Percentiles rank a stretch among this genome's conserved stretches.
Conservation (phyloP, 2,888 invertebrate genomes). For the Protophormia terraenovae region DNA sequence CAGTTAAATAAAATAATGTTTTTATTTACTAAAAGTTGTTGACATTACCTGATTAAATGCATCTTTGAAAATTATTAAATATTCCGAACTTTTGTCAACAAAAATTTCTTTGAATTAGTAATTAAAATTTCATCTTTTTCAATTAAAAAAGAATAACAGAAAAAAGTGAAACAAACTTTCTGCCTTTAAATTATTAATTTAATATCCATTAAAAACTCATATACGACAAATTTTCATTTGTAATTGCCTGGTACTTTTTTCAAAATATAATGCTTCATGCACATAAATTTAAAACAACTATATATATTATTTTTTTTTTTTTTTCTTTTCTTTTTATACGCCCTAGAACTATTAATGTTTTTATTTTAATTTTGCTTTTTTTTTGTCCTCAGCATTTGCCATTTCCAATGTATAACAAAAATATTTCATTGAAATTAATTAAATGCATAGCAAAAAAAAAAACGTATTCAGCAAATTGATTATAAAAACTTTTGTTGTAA, state of each 20-base stretch:
- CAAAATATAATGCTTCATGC: not conserved
- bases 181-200: not conserved
- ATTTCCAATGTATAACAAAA: conserved; percentile 1
- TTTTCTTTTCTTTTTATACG: not conserved
- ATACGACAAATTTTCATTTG: not conserved
- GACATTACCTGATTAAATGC: too few relatives aligned
- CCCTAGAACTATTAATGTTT: conserved; percentile 20
- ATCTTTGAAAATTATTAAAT: too few relatives aligned
- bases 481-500: conserved; percentile 50
- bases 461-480: conserved; percentile 39
- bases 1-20: too few relatives aligned
- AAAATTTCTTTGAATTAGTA: too few relatives aligned
- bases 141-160: too few relatives aligned
- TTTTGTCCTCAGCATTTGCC: not conserved
- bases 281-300: conserved; percentile 11
- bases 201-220: conserved; percentile 7
- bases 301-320: not conserved
- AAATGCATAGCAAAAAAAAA: conserved; percentile 21
- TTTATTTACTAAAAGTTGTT: too few relatives aligned
- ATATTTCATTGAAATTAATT: conserved; percentile 55
- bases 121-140: too few relatives aligned
- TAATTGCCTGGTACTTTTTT: not conserved
- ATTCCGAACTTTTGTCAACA: too few relatives aligned
- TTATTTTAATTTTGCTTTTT: not conserved
- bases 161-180: not conserved